A percentile compares a stretch with the other conserved stretches of the same genome.
Evolutionary conservation across 2,113 vertebrate genomes (phyloP).

Genomic region (Poecile atricapillus): DNA sequence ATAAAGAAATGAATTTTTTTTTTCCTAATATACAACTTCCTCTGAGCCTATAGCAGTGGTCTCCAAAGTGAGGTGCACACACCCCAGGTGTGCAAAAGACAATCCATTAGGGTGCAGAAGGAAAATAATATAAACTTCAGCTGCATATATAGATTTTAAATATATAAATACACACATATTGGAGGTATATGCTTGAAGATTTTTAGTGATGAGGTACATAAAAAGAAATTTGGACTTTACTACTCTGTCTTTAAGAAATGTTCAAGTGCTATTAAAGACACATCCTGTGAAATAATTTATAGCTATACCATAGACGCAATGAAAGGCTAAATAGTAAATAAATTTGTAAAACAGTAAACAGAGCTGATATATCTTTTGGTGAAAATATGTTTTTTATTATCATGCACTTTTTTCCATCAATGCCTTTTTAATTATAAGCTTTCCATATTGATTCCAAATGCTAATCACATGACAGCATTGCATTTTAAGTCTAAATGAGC

Average conservation of each 20-base stretch:
- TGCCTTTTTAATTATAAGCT: not conserved
- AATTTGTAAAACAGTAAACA: not conserved
- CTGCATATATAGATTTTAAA: not conserved
- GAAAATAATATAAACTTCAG: not conserved
- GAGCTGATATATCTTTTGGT: not conserved
- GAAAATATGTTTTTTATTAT: not conserved
- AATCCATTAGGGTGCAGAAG: not conserved
- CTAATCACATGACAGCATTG: not conserved
- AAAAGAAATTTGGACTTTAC: not conserved
- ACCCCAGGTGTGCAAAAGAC: not conserved
- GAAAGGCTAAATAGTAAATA: not conserved
- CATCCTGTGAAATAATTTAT: not conserved
- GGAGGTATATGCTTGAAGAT: not conserved
- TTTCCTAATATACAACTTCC: not conserved
- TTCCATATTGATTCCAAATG: not conserved
- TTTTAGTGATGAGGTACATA: not conserved
- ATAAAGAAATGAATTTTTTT: not conserved
- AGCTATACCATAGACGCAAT: not conserved
- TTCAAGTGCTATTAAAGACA: not conserved
- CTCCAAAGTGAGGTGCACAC: not conserved
- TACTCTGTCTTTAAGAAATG: not conserved
- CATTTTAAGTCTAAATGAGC: not conserved
- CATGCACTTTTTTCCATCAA: not conserved
- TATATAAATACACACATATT: not conserved
- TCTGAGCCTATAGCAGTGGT: not conserved